A percentile compares a stretch with the other conserved stretches of the same genome.
These are phyloP conservation scores for Tenualosa ilisha DNA, from an alignment of 2,797 vertebrate species.

Conservation along the genomic window DNA sequence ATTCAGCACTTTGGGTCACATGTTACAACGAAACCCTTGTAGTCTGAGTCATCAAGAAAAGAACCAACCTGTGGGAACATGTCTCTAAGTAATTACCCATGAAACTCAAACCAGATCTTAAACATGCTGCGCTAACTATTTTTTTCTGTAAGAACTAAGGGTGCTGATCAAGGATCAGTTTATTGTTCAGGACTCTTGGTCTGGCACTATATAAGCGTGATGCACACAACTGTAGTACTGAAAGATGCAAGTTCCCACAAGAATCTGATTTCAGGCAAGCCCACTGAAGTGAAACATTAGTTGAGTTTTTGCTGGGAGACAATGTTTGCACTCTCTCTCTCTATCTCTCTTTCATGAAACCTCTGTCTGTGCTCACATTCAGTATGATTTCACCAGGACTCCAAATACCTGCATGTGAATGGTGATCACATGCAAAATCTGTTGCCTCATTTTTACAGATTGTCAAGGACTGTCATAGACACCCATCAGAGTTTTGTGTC, in stretches of 20 bases:
- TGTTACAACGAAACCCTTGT: neutral
- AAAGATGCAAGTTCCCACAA: constrained; percentile 76
- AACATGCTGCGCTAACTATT: neutral
- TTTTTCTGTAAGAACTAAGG: neutral
- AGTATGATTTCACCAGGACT: neutral
- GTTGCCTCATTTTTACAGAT: neutral
- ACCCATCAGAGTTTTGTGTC: neutral
- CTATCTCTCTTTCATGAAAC: neutral
- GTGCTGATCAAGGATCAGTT: neutral
- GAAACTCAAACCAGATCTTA: constrained; percentile 25
- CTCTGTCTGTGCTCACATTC: neutral
- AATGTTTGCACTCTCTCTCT: constrained; percentile 43
- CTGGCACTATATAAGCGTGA: constrained; percentile 24
- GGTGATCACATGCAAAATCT: neutral
- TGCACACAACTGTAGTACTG: constrained; percentile 62
- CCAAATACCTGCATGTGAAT: neutral
- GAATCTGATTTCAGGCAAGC: constrained; percentile 74
- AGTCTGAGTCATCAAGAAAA: neutral
- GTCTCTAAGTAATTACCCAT: constrained; percentile 6
- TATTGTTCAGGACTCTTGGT: constrained; percentile 50
- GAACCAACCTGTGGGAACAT: constrained; percentile 18
- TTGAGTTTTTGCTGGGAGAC: constrained; percentile 60
- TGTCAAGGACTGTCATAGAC: neutral
- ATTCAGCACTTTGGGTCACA: neutral
- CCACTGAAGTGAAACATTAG: constrained; percentile 65